phyloP scores from a whole-genome alignment of 2,797 vertebrate species.

The Darevskia nairensis region DNA sequence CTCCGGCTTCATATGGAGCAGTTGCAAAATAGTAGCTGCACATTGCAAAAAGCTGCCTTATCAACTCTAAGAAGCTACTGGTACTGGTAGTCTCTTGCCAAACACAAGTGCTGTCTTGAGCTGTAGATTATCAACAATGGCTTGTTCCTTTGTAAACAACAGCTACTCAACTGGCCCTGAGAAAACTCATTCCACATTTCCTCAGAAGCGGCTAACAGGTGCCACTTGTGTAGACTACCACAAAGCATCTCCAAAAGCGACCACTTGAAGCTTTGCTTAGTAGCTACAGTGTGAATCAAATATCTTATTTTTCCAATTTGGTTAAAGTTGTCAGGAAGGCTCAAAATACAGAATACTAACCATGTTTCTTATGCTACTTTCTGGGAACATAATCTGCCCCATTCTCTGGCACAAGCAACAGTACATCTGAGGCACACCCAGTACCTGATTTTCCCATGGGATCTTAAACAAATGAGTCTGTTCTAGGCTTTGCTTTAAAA shows the following conservation, averaged over 20 bases:
- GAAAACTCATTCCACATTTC: not conserved
- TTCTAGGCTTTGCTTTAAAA: not conserved
- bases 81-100: not conserved
- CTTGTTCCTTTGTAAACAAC: not conserved
- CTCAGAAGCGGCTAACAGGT: not conserved
- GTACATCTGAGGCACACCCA: conserved; percentile 37
- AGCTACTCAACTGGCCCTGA: not conserved
- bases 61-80: not conserved
- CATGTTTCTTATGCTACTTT: conserved; percentile 42
- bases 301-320: conserved; percentile 32
- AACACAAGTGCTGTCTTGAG: not conserved
- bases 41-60: not conserved
- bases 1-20: not conserved
- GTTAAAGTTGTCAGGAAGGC: conserved; percentile 54
- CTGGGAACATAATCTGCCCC: conserved; percentile 38
- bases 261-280: not conserved
- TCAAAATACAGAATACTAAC: conserved; percentile 48
- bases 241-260: not conserved
- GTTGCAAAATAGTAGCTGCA: not conserved
- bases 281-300: not conserved
- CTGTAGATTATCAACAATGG: not conserved
- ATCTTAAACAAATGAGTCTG: not conserved
- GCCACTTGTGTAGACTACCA: not conserved
- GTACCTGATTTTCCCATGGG: not conserved
- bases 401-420: conserved; percentile 20